phyloP scores from a whole-genome alignment of 2,113 vertebrate species.

The Nycticebus coucang region DNA sequence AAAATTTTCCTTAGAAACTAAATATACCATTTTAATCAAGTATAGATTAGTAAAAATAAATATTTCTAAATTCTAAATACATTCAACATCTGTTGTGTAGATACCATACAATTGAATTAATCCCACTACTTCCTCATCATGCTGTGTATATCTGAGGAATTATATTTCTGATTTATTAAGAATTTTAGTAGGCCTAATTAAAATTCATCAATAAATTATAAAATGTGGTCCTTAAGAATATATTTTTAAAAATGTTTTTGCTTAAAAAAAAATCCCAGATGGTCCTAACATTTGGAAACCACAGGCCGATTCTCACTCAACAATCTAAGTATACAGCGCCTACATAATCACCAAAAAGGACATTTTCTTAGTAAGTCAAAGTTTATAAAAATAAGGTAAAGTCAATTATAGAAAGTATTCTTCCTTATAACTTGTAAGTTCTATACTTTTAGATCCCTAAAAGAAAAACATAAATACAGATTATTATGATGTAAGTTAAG shows the following conservation, averaged over 20 bases:
- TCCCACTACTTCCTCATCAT: background rate
- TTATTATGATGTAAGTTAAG: background rate
- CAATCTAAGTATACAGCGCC: background rate
- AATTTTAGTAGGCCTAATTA: slow-evolving; percentile 2
- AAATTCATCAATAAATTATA: slow-evolving; percentile 47
- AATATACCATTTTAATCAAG: background rate
- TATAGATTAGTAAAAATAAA: slow-evolving; percentile 14
- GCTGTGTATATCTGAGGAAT: background rate
- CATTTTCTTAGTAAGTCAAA: slow-evolving; percentile 37
- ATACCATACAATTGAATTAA: background rate
- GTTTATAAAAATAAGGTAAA: slow-evolving; percentile 34
- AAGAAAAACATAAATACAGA: slow-evolving; percentile 7
- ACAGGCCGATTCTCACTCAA: background rate
- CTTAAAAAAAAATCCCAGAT: slow-evolving; percentile 55
- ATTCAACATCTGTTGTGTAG: background rate
- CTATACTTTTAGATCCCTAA: background rate
- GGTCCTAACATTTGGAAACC: slow-evolving; percentile 54
- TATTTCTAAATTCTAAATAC: slow-evolving; percentile 50
- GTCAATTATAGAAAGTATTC: background rate
- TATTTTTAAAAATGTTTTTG: slow-evolving; percentile 24
- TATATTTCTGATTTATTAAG: slow-evolving; percentile 29
- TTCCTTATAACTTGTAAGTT: background rate
- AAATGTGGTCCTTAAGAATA: slow-evolving; percentile 24
- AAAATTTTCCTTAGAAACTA: background rate
- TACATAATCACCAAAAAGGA: background rate